phyloP scores from a whole-genome alignment of 30 jellyfish, hydroid and myxozoan genomes.

The Catostylus mosaicus region DNA sequence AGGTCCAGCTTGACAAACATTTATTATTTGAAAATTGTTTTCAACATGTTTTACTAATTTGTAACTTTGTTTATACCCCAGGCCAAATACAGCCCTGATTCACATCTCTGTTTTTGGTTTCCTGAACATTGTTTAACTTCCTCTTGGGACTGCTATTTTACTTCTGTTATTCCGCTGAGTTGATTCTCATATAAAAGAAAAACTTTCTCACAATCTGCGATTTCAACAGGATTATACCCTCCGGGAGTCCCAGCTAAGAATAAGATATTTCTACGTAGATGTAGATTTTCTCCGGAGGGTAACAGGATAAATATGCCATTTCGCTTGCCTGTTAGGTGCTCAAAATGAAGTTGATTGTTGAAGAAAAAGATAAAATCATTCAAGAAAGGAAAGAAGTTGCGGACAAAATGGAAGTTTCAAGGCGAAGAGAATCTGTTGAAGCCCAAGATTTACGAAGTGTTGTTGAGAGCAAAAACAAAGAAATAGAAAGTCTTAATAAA shows the following conservation, averaged over 20 bases:
- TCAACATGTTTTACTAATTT: too few species aligned
- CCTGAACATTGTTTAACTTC: not conserved
- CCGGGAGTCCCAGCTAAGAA: too few species aligned
- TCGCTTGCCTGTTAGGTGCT: conserved; percentile 7
- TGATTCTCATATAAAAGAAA: not conserved
- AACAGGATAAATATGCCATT: too few species aligned
- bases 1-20: too few species aligned
- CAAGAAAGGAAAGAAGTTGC: conserved; percentile 17
- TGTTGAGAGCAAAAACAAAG: conserved; percentile 48
- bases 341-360: conserved; percentile 38
- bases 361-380: conserved; percentile 42
- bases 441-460: conserved; percentile 54
- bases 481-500: conserved; percentile 45
- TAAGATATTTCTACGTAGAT: too few species aligned
- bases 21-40: too few species aligned
- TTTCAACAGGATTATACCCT: too few species aligned
- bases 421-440: conserved; percentile 72
- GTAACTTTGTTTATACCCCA: too few species aligned
- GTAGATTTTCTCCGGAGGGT: too few species aligned
- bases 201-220: not conserved
- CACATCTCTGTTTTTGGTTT: too few species aligned
- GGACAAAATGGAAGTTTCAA: conserved; percentile 15
- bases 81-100: too few species aligned
- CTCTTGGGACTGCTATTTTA: not conserved
- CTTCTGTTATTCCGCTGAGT: not conserved